A percentile compares a stretch with the other conserved stretches of the same genome.
These are phyloP conservation scores for Rotaria socialis DNA, from an alignment of 2,888 invertebrate species.

Conservation along the genomic window DNA sequence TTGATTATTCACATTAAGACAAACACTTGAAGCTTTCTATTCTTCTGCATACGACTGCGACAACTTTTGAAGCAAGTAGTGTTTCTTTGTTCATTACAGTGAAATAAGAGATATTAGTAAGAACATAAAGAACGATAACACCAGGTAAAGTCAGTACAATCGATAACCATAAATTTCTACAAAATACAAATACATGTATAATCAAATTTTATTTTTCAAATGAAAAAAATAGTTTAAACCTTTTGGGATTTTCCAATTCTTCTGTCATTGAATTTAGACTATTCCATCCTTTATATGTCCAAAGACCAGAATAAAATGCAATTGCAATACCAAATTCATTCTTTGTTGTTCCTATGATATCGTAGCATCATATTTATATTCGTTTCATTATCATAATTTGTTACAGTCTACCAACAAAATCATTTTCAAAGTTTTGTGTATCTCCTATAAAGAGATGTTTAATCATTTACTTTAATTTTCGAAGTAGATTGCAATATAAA, in stretches of 20 bases:
- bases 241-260: slow-evolving; percentile 65
- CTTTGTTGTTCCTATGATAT: background rate
- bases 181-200: background rate
- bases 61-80: slow-evolving; percentile 75
- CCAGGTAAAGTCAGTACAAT: slow-evolving; percentile 88
- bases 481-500: background rate
- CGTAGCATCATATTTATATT: background rate
- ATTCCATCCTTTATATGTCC: slow-evolving; percentile 83
- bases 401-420: background rate
- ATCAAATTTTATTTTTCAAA: background rate
- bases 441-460: background rate
- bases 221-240: background rate
- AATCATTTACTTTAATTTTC: background rate
- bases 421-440: background rate
- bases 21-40: too few relatives aligned
- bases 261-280: slow-evolving; percentile 70
- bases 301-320: slow-evolving; percentile 75
- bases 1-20: background rate
- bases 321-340: background rate
- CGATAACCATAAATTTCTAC: slow-evolving; percentile 81
- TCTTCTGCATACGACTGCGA: slow-evolving; percentile 66
- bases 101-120: slow-evolving; percentile 86
- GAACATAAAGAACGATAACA: slow-evolving; percentile 80
- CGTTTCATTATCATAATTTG: background rate
- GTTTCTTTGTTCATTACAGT: slow-evolving; percentile 76